A percentile compares a stretch with the other conserved stretches of the same genome.
These are phyloP conservation scores for Miltochrista miniata DNA, from an alignment of 2,888 invertebrate species.

Conservation along the genomic window DNA sequence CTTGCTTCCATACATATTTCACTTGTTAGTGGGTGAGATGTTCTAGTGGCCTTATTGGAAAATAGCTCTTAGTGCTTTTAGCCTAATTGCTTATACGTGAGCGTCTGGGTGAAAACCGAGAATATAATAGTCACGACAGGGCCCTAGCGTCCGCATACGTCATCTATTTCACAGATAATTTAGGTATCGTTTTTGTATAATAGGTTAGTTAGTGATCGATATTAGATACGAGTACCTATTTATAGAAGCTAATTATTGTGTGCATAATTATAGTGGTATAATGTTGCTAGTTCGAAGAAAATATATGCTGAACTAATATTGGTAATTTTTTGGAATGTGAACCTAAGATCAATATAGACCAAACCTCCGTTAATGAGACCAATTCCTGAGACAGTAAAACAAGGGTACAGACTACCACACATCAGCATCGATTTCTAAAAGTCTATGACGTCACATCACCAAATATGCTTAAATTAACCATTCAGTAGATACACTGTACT, in stretches of 20 bases:
- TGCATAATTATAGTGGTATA: too few relatives aligned
- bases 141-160: neutral
- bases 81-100: neutral
- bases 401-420: too few relatives aligned
- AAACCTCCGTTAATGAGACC: too few relatives aligned
- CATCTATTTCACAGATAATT: neutral
- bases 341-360: too few relatives aligned
- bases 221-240: too few relatives aligned
- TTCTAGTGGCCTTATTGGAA: neutral
- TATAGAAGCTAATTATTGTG: too few relatives aligned
- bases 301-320: too few relatives aligned
- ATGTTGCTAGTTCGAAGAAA: too few relatives aligned
- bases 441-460: neutral
- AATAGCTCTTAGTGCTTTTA: neutral
- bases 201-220: too few relatives aligned
- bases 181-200: too few relatives aligned
- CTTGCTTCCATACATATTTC: neutral
- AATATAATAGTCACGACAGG: neutral
- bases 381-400: too few relatives aligned
- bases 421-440: neutral
- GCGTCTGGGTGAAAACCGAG: neutral
- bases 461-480: slow-evolving; percentile 6
- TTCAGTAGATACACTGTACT: slow-evolving; percentile 29
- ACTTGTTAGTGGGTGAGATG: neutral
- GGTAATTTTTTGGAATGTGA: too few relatives aligned